phyloP scores from a whole-genome alignment of 2,888 invertebrate genomes.

The Leptothorax acervorum region DNA sequence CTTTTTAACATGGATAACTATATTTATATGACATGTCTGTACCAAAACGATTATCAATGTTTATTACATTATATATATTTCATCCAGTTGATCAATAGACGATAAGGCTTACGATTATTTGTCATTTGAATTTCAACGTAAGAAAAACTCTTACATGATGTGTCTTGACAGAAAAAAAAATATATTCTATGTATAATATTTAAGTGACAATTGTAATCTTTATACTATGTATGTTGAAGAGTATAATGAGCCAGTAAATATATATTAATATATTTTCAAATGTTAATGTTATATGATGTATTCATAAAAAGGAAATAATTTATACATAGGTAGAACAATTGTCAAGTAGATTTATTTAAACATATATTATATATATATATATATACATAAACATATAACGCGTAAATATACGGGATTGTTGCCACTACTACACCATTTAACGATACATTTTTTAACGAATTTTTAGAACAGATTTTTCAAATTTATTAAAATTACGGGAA shows the following conservation, averaged over 20 bases:
- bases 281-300: slow-evolving; percentile 45
- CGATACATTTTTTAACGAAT: not conserved
- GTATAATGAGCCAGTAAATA: slow-evolving; percentile 61
- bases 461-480: not conserved
- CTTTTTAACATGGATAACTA: slow-evolving; percentile 37
- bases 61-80: slow-evolving; percentile 23
- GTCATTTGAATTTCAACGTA: slow-evolving; percentile 24
- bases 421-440: not conserved
- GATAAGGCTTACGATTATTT: slow-evolving; percentile 17
- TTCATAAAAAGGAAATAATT: slow-evolving; percentile 42
- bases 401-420: slow-evolving; percentile 3
- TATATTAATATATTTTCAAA: slow-evolving; percentile 69
- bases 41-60: slow-evolving; percentile 23
- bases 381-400: not conserved
- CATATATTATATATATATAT: not conserved
- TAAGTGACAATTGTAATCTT: slow-evolving; percentile 59
- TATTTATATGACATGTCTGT: slow-evolving; percentile 47
- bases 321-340: slow-evolving; percentile 34
- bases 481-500: not conserved
- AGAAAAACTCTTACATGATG: slow-evolving; percentile 19
- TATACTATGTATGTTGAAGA: slow-evolving; percentile 53
- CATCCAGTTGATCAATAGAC: slow-evolving; percentile 5
- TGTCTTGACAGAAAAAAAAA: slow-evolving; percentile 39
- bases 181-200: slow-evolving; percentile 51
- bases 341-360: slow-evolving; percentile 16